Evolutionary conservation across 2,888 invertebrate genomes (phyloP), one percentile per base, ranked within the genome.

Genomic region (Clivina fossor): DNA sequence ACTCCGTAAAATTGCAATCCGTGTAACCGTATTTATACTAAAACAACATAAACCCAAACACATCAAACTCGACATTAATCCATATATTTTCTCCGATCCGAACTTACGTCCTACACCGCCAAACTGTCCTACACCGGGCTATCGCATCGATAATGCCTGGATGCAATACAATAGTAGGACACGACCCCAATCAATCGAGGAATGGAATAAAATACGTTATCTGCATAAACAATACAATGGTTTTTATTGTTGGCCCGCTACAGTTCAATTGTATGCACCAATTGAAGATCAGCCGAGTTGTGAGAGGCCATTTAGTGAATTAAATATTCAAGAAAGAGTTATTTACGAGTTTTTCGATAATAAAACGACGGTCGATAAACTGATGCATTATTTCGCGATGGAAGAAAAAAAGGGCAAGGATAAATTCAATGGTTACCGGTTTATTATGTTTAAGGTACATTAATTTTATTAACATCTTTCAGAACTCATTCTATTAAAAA

Each of bases 321-420:
- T 89, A 68, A 79, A 76, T 7, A 81, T 81, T 11, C 78, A 78
- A n/a, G 90, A 91, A 66, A 73, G 73, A 2, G 78, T 81, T 51
- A 74, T 93, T 7, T 80, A 78, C 61, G 78, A 81, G 28, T 87
- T 86, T 68, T 90, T 93, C 71, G 77, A 67, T 0, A 75, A 86
- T 61, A 72, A 81, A 8, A 76, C 77, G 0, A 88, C 86, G 68
- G 75, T 94, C 0, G 80, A 84, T 16, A 83, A 82, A 59, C 75
- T 94, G 8, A 77, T 93, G 1, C 75, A 78, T 8, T 90, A 83
- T 71, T 79, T 88, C 58, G 84, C 90, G 0, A 76, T 92, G 41
- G 94, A 94, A 68, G 93, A 92, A 66, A 88, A 89, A 70, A 93
- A 93, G 67, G 90, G 88, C 18, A 84, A 83, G 58, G 92, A 93